Evolutionary conservation across 2,113 vertebrate genomes (phyloP).

Genomic region (Myotis lucifugus): DNA sequence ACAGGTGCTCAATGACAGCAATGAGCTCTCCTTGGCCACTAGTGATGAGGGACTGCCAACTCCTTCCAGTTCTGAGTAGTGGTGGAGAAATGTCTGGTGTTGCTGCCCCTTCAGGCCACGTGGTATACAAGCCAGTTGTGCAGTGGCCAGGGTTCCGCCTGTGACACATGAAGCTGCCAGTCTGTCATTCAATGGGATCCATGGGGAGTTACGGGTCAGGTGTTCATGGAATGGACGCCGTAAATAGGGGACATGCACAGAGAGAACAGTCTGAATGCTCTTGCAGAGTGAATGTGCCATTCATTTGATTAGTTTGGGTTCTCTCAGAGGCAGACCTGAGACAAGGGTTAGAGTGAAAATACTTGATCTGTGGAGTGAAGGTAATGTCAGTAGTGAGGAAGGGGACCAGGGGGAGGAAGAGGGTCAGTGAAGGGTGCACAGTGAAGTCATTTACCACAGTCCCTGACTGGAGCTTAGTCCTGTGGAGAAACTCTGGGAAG

Average conservation of each 20-base stretch:
- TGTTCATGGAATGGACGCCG: background rate
- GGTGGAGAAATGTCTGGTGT: background rate
- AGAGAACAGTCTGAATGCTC: background rate
- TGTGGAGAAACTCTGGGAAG: background rate
- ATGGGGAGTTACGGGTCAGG: background rate
- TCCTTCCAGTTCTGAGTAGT: background rate
- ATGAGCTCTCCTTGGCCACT: background rate
- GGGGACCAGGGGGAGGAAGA: background rate
- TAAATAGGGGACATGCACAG: background rate
- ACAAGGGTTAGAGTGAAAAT: background rate
- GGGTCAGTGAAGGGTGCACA: background rate
- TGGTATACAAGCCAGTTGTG: background rate
- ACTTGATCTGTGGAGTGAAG: background rate
- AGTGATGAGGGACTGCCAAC: background rate
- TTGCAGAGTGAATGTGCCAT: background rate
- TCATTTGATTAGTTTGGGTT: background rate
- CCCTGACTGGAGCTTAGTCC: background rate
- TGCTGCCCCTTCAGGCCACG: background rate
- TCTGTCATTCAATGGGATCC: background rate
- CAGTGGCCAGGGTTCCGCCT: background rate
- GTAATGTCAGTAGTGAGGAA: background rate
- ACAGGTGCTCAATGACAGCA: background rate
- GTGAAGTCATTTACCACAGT: background rate
- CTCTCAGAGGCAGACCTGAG: background rate
- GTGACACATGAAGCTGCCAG: background rate